Conservation (phyloP, 2,888 invertebrate genomes). For the Drosophila quasianomalipes region DNA sequence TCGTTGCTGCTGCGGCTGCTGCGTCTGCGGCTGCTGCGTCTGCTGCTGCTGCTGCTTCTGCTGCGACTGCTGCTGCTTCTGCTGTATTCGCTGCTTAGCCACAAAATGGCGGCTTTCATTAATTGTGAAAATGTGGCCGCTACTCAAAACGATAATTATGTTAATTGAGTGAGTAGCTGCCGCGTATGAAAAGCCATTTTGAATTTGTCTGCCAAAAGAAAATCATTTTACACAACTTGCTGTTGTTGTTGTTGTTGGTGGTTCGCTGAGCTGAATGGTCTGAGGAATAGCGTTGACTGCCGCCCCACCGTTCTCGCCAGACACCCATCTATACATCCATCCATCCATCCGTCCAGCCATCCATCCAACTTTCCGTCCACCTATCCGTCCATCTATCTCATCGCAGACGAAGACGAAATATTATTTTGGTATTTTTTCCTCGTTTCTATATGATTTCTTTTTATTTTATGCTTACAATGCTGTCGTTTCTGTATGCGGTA, state of each 20-base stretch:
- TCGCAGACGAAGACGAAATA: constrained; percentile 68
- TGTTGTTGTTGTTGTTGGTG: constrained; percentile 6
- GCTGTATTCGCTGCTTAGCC: constrained; percentile 8
- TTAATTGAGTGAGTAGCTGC: constrained; percentile 68
- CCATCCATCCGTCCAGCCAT: constrained; percentile 7
- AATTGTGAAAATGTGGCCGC: constrained; percentile 67
- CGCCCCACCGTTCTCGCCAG: constrained; percentile 29
- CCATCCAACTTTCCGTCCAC: constrained; percentile 1
- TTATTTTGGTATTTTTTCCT: constrained; percentile 69
- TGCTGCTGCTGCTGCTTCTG: background rate
- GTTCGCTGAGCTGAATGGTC: background rate
- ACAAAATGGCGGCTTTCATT: constrained; percentile 74
- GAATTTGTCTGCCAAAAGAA: constrained; percentile 58
- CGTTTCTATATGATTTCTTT: constrained; percentile 3
- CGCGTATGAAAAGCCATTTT: constrained; percentile 67
- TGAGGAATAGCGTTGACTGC: constrained; percentile 20
- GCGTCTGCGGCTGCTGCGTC: background rate
- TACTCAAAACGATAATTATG: constrained; percentile 67
- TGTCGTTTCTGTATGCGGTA: background rate
- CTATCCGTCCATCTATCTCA: constrained; percentile 19
- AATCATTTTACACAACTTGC: constrained; percentile 28
- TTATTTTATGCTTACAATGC: background rate
- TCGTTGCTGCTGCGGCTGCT: background rate
- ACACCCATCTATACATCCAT: constrained; percentile 32
- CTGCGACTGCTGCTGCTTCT: constrained; percentile 1